Evolutionary conservation across 2,888 invertebrate genomes (phyloP).

Genomic region (Apamea anceps): DNA sequence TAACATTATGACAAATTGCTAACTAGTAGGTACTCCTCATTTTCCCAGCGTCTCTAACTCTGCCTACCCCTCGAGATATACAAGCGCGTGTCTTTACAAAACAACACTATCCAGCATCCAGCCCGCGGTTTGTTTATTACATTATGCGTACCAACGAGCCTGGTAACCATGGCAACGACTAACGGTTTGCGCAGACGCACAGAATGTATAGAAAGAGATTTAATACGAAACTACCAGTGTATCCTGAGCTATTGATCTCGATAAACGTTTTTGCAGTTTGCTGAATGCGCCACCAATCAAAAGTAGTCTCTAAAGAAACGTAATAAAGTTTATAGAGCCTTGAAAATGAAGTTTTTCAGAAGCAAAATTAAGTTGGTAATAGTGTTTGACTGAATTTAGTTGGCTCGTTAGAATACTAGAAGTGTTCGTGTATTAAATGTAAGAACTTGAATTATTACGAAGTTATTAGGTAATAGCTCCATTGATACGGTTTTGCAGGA

Average conservation of each 20-base stretch:
- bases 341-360: constrained; percentile 6
- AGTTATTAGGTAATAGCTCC: constrained; percentile 53
- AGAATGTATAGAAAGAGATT: constrained; percentile 73
- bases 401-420: constrained; percentile 51
- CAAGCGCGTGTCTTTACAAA: constrained; percentile 53
- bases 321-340: constrained; percentile 3
- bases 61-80: constrained; percentile 27
- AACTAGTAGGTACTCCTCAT: not conserved
- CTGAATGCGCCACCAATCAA: constrained; percentile 9
- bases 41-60: constrained; percentile 21
- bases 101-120: constrained; percentile 56
- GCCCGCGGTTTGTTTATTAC: constrained; percentile 61
- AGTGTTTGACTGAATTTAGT: constrained; percentile 59
- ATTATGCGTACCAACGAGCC: constrained; percentile 58
- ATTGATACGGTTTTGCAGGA: constrained; percentile 42
- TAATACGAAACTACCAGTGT: constrained; percentile 70
- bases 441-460: constrained; percentile 45
- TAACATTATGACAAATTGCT: not conserved
- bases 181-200: constrained; percentile 62
- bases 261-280: constrained; percentile 31
- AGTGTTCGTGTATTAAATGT: constrained; percentile 51
- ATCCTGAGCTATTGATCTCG: constrained; percentile 70
- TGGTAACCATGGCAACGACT: constrained; percentile 57
- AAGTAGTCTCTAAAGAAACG: constrained; percentile 23
- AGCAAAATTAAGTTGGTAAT: constrained; percentile 25